These are phyloP conservation scores for Diglossa brunneiventris DNA, from an alignment of 2,113 vertebrate genomes.

Conservation along the genomic window DNA sequence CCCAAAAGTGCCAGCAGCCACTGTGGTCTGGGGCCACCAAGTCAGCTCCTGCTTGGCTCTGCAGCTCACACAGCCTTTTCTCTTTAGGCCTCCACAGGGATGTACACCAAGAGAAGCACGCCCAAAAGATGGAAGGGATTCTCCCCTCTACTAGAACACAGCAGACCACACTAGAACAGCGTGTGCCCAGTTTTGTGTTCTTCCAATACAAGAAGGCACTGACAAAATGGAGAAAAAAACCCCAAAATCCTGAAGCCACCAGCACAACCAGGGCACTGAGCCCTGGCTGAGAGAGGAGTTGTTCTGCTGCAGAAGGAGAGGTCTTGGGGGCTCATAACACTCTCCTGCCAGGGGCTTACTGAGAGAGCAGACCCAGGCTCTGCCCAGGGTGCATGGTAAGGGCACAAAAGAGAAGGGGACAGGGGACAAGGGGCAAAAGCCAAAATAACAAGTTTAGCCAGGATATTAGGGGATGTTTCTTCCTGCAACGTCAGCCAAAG, in stretches of 20 bases:
- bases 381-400: neutral
- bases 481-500: neutral
- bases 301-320: neutral
- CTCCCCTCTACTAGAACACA: neutral
- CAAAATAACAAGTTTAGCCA: neutral
- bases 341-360: neutral
- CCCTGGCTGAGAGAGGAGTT: neutral
- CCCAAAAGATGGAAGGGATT: neutral
- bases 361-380: neutral
- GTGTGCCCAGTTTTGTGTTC: neutral
- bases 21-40: neutral
- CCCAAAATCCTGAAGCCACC: neutral
- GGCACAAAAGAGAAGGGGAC: neutral
- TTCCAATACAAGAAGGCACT: neutral
- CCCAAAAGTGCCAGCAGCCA: neutral
- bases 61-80: neutral
- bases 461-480: neutral
- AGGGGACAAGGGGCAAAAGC: neutral
- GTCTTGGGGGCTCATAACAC: neutral
- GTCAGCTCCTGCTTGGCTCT: neutral
- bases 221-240: neutral
- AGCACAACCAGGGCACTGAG: neutral
- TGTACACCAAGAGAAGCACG: rapidly evolving
- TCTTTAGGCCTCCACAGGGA: neutral
- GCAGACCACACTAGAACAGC: neutral